Base-by-base conservation (phyloP, 2,888 invertebrate genomes). In the Ramazzottius varieornatus region DNA sequence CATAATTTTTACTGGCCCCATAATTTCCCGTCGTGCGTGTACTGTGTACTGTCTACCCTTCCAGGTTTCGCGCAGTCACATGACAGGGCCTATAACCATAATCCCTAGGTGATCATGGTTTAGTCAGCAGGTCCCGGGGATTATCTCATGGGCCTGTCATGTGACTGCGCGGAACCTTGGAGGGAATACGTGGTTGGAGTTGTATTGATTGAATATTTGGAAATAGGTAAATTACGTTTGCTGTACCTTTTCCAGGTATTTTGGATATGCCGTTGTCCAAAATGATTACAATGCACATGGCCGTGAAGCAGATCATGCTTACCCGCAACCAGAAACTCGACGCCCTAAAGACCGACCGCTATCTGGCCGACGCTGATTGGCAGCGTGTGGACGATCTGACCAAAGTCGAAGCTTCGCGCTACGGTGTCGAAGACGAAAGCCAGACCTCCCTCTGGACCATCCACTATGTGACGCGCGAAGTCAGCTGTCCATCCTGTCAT, bases 221-320 rank as follows among this genome's bases (percentile, higher is more conserved):
- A n/a, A n/a, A n/a, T n/a, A n/a, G n/a, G n/a, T n/a, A n/a, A n/a
- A n/a, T n/a, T n/a, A n/a, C n/a, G n/a, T n/a, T n/a, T n/a, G n/a
- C n/a, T 8, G 40, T 40, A 20, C 8, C 40, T 40, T 54, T 4
- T 16, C 4, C 54, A 54, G 54, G 54, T 24, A 54, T 54, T 24
- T 24, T 54, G 54, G 54, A 54, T 24, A 54, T 54, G 29, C 54
- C 54, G 4, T n/a, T 54, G 54, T 54, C 54, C 4, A 29, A 54
- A 54, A 54, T 54, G 54, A 54, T 54, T 29, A 54, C 54, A 29
- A 54, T 54, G 54, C 54, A 54, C 29, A 54, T 54, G 54, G 54
- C 54, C n/a, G 4, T 54, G n/a, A 54, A 54, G 54, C 54, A 54
- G 54, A 54, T 54, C 24, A 4, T 54, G 24, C 29, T 54, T 8